These are phyloP conservation scores for Planococcus citri DNA, from an alignment of 1,140 invertebrate species.

Conservation along the genomic window DNA sequence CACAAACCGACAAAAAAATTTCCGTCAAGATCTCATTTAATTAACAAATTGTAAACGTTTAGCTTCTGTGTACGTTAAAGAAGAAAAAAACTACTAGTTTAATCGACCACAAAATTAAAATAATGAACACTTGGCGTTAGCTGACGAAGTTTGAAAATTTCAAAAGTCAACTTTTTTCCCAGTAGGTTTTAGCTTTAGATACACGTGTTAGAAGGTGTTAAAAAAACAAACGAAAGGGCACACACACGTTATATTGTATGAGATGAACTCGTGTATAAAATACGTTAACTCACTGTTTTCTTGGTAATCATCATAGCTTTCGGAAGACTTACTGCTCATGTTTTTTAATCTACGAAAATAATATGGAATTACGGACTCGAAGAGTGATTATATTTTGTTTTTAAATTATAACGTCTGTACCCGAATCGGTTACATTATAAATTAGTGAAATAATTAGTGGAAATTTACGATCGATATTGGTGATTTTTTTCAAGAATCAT, in stretches of 20 bases:
- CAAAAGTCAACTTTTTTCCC: no score
- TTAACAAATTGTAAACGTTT: not conserved
- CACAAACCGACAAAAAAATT: not conserved
- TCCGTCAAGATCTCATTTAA: not conserved
- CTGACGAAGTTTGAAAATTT: not conserved
- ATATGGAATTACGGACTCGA: not conserved
- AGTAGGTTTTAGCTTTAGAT: not conserved
- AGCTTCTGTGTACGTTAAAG: not conserved
- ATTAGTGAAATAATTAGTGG: no score
- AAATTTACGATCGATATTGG: no score
- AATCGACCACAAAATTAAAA: not conserved
- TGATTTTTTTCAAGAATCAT: no score
- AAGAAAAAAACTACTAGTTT: not conserved
- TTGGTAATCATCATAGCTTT: slow-evolving; percentile 14
- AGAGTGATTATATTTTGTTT: no score
- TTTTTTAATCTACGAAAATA: slow-evolving; percentile 11
- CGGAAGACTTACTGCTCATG: slow-evolving; percentile 15
- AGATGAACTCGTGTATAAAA: not conserved
- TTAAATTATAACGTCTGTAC: no score
- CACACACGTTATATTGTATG: not conserved
- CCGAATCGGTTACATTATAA: no score
- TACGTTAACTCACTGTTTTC: not conserved
- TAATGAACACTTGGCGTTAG: not conserved
- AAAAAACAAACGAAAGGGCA: no score
- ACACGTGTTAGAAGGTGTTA: not conserved